These are phyloP conservation scores for Bombus picipes DNA, from an alignment of 1,140 invertebrate genomes.

Conservation along the genomic window DNA sequence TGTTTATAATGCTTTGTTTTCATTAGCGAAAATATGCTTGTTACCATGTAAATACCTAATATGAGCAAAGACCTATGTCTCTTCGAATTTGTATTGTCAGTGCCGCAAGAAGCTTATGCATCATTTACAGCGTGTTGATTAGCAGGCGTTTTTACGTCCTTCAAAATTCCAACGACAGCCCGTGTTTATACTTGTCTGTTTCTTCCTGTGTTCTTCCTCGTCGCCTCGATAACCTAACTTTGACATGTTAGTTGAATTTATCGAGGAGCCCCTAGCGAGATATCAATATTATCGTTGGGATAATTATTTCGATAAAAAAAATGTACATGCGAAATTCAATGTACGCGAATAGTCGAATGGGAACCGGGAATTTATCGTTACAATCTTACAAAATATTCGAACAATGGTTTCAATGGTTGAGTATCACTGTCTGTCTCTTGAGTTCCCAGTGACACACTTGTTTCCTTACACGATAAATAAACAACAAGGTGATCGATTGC, in stretches of 20 bases:
- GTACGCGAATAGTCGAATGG: not conserved
- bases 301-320: not conserved
- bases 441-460: not conserved
- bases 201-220: constrained; percentile 13
- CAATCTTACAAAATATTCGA: not conserved
- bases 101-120: constrained; percentile 42
- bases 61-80: constrained; percentile 25
- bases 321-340: too few relatives aligned
- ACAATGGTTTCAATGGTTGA: not conserved
- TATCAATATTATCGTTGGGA: not conserved
- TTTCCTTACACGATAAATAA: not conserved
- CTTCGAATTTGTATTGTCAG: constrained; percentile 7
- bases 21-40: not conserved
- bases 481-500: constrained; percentile 1
- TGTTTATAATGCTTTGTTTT: not conserved
- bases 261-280: not conserved
- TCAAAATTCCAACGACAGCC: constrained; percentile 38
- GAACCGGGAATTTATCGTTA: not conserved
- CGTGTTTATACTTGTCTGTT: constrained; percentile 53
- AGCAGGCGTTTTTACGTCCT: constrained; percentile 59
- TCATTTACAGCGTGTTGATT: constrained; percentile 42
- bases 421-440: not conserved
- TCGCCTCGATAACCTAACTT: not conserved
- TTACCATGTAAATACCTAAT: constrained; percentile 2
- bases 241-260: not conserved